Conservation (phyloP, 2,113 vertebrate genomes). For the Rissa tridactyla region DNA sequence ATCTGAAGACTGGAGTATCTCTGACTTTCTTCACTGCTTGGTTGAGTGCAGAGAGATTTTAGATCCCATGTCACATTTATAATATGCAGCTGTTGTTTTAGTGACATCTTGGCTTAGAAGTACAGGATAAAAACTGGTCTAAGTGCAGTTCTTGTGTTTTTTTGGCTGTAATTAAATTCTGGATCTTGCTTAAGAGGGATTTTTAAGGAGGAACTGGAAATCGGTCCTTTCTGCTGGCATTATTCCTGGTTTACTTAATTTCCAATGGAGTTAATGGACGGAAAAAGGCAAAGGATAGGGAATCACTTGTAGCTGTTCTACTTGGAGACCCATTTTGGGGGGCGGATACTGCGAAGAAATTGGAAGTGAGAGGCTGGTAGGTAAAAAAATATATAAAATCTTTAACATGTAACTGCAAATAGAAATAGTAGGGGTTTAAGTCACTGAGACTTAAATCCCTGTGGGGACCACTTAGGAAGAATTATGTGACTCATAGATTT, state of each 20-base stretch:
- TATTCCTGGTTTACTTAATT: not conserved
- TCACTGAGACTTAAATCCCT: not conserved
- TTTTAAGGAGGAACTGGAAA: slow-evolving; percentile 23
- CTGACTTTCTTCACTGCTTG: not conserved
- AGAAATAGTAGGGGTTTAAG: not conserved
- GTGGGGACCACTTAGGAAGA: not conserved
- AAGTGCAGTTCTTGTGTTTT: not conserved
- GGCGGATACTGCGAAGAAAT: not conserved
- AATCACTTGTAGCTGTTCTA: not conserved
- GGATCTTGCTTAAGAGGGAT: not conserved
- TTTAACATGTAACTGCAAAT: not conserved
- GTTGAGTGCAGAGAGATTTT: not conserved
- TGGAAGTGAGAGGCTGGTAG: not conserved
- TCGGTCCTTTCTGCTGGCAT: not conserved
- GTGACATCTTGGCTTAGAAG: slow-evolving; percentile 19
- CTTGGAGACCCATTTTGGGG: not conserved
- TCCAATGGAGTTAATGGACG: not conserved
- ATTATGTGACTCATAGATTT: not conserved
- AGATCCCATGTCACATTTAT: not conserved
- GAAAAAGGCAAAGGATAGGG: not conserved
- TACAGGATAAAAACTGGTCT: not conserved
- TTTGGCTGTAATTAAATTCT: not conserved
- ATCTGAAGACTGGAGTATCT: not conserved
- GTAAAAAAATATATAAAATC: not conserved
- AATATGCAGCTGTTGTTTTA: slow-evolving; percentile 5